These are phyloP conservation scores for Rhegmatorhina hoffmannsi DNA, from an alignment of 2,113 vertebrate species.

Conservation along the genomic window DNA sequence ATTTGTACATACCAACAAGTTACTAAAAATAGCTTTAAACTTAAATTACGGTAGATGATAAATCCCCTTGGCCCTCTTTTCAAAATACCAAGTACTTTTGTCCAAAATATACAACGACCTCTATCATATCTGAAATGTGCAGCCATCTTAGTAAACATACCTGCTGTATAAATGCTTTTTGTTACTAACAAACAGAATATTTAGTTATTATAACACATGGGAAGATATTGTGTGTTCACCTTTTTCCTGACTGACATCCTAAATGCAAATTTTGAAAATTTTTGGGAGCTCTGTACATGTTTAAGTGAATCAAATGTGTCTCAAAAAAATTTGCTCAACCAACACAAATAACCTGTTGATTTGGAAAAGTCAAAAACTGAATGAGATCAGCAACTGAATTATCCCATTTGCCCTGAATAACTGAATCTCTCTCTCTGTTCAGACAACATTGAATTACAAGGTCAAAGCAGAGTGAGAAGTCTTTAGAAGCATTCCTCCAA, in stretches of 20 bases:
- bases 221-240: neutral
- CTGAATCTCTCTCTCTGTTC: conserved; percentile 70
- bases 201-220: rapidly evolving
- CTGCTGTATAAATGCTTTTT: neutral
- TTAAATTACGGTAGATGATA: neutral
- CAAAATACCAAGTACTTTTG: neutral
- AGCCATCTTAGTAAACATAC: neutral
- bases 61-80: neutral
- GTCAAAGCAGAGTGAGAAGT: conserved; percentile 64
- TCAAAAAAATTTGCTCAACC: conserved; percentile 44
- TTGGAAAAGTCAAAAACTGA: conserved; percentile 59
- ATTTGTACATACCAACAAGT: neutral
- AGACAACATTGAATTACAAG: conserved; percentile 74
- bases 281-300: conserved; percentile 16
- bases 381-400: conserved; percentile 67
- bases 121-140: neutral
- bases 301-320: conserved; percentile 48
- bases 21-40: neutral
- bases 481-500: conserved; percentile 64
- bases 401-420: conserved; percentile 68
- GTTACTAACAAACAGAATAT: neutral
- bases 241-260: neutral
- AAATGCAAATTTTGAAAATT: neutral
- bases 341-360: conserved; percentile 64
- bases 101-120: neutral